Conservation (phyloP, 1,140 invertebrate genomes). For the Leptinotarsa lineolata region DNA sequence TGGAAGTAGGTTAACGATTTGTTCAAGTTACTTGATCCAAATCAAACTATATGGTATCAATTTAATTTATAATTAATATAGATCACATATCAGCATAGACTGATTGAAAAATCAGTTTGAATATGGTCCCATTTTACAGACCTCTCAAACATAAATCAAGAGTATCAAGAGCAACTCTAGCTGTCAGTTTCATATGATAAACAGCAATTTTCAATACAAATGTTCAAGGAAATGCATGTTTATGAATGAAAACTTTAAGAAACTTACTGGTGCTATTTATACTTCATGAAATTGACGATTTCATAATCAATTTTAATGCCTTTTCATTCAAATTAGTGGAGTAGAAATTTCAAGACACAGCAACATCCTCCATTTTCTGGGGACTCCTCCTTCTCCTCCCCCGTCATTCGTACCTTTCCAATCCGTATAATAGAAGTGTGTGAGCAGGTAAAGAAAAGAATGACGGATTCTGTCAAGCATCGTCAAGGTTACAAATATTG, state of each 20-base stretch:
- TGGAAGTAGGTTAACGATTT: not conserved
- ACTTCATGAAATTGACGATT: constrained; percentile 27
- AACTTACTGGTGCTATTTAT: constrained; percentile 36
- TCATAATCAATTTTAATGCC: constrained; percentile 21
- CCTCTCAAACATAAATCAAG: not conserved
- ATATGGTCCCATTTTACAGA: constrained; percentile 2
- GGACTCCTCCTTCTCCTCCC: constrained; percentile 35
- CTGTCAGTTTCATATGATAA: constrained; percentile 30
- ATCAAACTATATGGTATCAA: no score
- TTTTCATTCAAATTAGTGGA: constrained; percentile 27
- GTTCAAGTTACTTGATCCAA: not conserved
- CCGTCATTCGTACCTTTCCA: not conserved
- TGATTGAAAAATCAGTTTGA: not conserved
- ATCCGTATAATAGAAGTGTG: no score
- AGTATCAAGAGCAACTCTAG: not conserved
- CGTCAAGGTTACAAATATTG: no score
- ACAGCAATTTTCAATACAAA: constrained; percentile 21
- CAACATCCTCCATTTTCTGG: constrained; percentile 43
- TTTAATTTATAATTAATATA: not conserved
- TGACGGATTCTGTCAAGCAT: no score
- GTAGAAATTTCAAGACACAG: constrained; percentile 14
- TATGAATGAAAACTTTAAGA: constrained; percentile 36
- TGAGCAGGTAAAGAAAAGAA: not conserved
- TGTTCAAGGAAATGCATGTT: not conserved
- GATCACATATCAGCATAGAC: not conserved